phyloP scores from a whole-genome alignment of 2,113 vertebrate genomes.

The western clawed frog (Xenopus tropicalis) region UCB_Xtro_10.0 CM004444.2:106396501-106397000 shows the following conservation, averaged over 20 bases:
- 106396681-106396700: not conserved
- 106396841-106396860: not conserved
- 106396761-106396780: not conserved
- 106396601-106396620: constrained; percentile 42
- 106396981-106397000: no score
- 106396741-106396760: not conserved
- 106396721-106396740: not conserved
- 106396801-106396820: not conserved
- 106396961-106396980: no score
- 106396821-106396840: not conserved
- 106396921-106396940: no score
- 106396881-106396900: no score
- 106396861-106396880: no score
- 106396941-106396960: no score
- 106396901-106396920: no score
- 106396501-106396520: constrained; percentile 26
- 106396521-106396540: constrained; percentile 18
- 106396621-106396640: constrained; percentile 35
- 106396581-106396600: constrained; percentile 18
- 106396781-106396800: not conserved
- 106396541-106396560: constrained; percentile 30
- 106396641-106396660: constrained; percentile 34
- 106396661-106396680: not conserved
- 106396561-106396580: constrained; percentile 34
- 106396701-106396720: constrained; percentile 22